These are phyloP conservation scores for Eupithecia inturbata DNA, from an alignment of 2,888 invertebrate genomes.

Conservation along the genomic window DNA sequence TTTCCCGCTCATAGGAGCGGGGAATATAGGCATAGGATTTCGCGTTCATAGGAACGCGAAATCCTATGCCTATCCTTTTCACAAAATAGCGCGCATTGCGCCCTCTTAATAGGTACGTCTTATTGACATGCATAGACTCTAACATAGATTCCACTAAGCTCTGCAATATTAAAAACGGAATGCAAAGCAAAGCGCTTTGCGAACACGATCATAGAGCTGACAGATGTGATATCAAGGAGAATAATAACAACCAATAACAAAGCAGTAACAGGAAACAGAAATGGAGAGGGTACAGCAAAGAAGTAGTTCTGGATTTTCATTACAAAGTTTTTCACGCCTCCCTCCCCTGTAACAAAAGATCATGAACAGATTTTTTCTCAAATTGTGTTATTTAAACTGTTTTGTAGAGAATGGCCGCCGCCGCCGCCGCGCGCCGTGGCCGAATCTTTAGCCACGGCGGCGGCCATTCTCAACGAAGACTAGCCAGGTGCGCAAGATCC, in stretches of 20 bases:
- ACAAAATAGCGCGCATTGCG: too few relatives aligned
- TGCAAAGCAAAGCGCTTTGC: constrained; percentile 1
- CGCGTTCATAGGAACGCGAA: too few relatives aligned
- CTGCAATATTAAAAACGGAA: not conserved
- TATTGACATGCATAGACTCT: not conserved
- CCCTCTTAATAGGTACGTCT: too few relatives aligned
- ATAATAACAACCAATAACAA: not conserved
- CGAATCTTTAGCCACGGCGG: too few relatives aligned
- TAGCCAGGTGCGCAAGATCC: too few relatives aligned
- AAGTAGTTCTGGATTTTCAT: not conserved
- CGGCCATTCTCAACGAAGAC: too few relatives aligned
- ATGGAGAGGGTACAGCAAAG: not conserved
- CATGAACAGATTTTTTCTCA: not conserved
- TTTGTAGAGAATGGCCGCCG: too few relatives aligned
- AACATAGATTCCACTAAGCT: not conserved
- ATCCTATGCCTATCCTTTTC: too few relatives aligned
- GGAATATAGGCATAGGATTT: too few relatives aligned
- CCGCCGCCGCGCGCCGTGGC: too few relatives aligned
- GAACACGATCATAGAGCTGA: not conserved
- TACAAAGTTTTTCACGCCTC: not conserved
- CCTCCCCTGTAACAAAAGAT: not conserved
- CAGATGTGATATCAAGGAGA: not conserved
- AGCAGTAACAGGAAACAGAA: not conserved
- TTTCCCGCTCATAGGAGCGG: too few relatives aligned
- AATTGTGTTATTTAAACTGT: not conserved